Base-by-base conservation (phyloP, 2,113 vertebrate genomes). In the Falco punctatus region DNA sequence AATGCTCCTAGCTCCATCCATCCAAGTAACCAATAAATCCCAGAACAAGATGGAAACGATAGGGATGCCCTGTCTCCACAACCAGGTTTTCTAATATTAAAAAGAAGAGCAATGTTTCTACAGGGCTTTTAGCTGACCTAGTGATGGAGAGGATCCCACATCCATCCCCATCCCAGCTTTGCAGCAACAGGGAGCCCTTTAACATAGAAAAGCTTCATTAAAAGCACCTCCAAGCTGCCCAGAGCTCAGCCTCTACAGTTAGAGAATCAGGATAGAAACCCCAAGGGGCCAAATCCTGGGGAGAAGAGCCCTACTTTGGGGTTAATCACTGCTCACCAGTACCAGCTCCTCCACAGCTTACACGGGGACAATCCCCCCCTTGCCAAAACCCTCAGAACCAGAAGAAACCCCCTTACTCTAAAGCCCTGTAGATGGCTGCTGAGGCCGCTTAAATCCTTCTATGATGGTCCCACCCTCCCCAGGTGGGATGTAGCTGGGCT, bases 401-500 rank as follows among this genome's bases (percentile, higher is more conserved):
- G 22, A n/a, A 70, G 4, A n/a, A 61, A 6, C 3, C 1, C 13
- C 15, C 27, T 24, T 3, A 0, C 10, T 19, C 44, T 8, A 2
- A 27, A 1, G 6, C 13, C 7, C 9, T 20, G 18, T 7, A 59
- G 5, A 6, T 1, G 3, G 5, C 5, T 10, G 0, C 1, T 40
- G 17, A 38, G 5, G 2, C 4, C 2, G 9, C 67, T 57, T 22
- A 26, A 71, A 26, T 19, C 15, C 27, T 89, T 65, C 35, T 22
- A 24, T 48, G 1, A 4, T 17, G 35, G 4, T 52, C 28, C 49
- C 48, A 33, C 33, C 28, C 14, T 71, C 4, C 4, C 22, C 81
- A 71, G 32, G 40, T 67, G 70, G 32, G 26, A 16, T 27, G 14
- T 5, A 9, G 77, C 48, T 44, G 64, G 27, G 40, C 26, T 67